Conservation (phyloP, 64 coral and sea anemone species). For the Catalaphyllia jardinei region DNA sequence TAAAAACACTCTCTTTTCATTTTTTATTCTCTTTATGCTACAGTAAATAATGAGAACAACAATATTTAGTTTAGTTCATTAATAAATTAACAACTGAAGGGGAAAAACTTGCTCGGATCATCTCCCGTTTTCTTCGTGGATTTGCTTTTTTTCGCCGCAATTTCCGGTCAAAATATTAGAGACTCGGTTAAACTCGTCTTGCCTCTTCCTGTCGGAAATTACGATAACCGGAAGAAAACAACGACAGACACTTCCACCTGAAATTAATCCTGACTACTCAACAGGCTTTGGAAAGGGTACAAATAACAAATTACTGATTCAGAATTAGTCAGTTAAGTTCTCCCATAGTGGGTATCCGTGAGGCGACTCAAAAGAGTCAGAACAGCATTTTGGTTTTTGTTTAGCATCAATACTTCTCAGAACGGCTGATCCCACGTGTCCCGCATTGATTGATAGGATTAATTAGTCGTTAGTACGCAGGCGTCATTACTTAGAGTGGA, state of each 20-base stretch:
- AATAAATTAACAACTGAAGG: not conserved
- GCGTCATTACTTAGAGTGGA: not conserved
- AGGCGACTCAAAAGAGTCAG: too few species aligned
- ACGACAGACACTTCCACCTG: not conserved
- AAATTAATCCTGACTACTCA: not conserved
- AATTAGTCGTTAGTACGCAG: not conserved
- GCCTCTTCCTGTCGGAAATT: constrained; percentile 19
- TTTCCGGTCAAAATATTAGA: not conserved
- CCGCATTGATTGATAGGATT: not conserved
- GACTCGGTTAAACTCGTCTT: not conserved
- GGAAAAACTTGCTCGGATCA: not conserved
- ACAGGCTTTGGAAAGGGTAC: not conserved
- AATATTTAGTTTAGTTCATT: not conserved
- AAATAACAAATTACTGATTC: not conserved
- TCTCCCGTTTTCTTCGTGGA: too few species aligned
- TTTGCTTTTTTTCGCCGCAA: not conserved
- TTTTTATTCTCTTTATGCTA: not conserved
- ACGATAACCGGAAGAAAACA: constrained; percentile 16
- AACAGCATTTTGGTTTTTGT: too few species aligned
- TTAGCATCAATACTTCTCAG: too few species aligned
- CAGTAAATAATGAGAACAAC: too few species aligned
- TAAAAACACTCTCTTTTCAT: not conserved
- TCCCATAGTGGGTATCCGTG: too few species aligned
- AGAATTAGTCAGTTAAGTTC: not conserved
- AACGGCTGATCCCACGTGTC: too few species aligned